These are phyloP conservation scores for Acanthurus leucopareius DNA, from an alignment of 2,797 vertebrate species.

Conservation along the genomic window DNA sequence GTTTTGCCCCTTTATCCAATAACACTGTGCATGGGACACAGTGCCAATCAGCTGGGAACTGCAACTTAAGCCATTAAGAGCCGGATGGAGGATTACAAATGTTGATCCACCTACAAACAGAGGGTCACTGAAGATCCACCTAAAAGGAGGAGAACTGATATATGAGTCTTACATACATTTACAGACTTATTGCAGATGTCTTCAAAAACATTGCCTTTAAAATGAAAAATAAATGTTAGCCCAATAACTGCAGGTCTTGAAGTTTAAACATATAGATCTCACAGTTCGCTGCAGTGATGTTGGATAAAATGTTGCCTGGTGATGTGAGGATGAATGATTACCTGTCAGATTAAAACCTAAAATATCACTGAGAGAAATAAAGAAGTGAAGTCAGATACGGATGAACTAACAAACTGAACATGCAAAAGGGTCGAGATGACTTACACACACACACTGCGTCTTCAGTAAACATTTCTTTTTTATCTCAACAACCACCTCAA, in stretches of 20 bases:
- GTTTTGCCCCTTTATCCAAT: constrained; percentile 76
- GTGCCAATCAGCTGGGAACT: constrained; percentile 69
- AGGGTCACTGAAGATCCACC: constrained; percentile 75
- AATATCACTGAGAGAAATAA: constrained; percentile 51
- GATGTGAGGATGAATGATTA: constrained; percentile 37
- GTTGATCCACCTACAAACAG: constrained; percentile 77
- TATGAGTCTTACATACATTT: constrained; percentile 62
- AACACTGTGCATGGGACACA: constrained; percentile 62
- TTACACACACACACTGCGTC: constrained; percentile 28
- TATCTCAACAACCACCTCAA: constrained; percentile 50
- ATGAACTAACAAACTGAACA: constrained; percentile 29
- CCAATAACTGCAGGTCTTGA: constrained; percentile 26
- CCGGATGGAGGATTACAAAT: constrained; percentile 78
- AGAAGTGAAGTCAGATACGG: constrained; percentile 34
- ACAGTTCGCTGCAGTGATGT: constrained; percentile 13
- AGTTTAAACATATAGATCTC: constrained; percentile 41
- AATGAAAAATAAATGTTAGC: constrained; percentile 5
- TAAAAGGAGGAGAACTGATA: constrained; percentile 64
- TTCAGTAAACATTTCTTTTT: constrained; percentile 27
- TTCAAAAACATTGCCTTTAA: constrained; percentile 39
- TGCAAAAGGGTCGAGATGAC: constrained; percentile 47
- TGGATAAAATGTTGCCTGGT: constrained; percentile 24
- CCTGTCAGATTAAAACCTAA: constrained; percentile 42
- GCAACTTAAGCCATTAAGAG: constrained; percentile 77
- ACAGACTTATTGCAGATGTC: constrained; percentile 47